Evolutionary conservation across 2,888 invertebrate species (phyloP).

Genomic region (Platycnemis pennipes): DNA sequence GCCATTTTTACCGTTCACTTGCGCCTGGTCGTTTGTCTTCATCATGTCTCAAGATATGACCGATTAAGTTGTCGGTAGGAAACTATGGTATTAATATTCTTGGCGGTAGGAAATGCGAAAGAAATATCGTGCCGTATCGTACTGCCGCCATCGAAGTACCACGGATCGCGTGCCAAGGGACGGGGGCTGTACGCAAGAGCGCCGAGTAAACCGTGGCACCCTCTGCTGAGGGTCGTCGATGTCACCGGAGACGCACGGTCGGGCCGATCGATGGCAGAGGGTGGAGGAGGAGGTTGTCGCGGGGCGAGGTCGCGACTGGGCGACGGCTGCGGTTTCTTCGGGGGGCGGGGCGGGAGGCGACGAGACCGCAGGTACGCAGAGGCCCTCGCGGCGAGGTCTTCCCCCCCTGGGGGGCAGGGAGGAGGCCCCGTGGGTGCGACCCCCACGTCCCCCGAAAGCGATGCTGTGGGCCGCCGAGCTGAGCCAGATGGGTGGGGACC

Average conservation of each 20-base stretch:
- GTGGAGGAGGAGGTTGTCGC: neutral
- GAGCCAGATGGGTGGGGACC: neutral
- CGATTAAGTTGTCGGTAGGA: too few relatives aligned
- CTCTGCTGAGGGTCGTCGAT: too few relatives aligned
- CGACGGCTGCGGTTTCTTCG: neutral
- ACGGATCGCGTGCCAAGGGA: neutral
- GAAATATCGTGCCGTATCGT: too few relatives aligned
- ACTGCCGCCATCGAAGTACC: too few relatives aligned
- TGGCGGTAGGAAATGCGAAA: too few relatives aligned
- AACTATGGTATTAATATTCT: too few relatives aligned
- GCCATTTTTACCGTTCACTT: too few relatives aligned
- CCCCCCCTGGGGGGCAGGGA: neutral
- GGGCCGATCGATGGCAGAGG: too few relatives aligned
- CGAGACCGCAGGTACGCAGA: neutral
- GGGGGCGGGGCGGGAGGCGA: neutral
- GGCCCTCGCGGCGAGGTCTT: neutral
- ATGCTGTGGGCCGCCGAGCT: neutral
- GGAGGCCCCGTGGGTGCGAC: neutral
- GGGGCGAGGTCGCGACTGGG: conserved; percentile 13
- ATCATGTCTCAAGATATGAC: too few relatives aligned
- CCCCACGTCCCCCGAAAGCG: neutral
- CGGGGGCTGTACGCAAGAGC: neutral
- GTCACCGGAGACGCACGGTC: too few relatives aligned
- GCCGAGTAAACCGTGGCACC: too few relatives aligned
- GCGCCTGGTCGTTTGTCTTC: too few relatives aligned